Evolutionary conservation across 2,888 invertebrate species (phyloP), one percentile per base, ranked within the genome.

Genomic region (Drosophila acutilabella): DNA sequence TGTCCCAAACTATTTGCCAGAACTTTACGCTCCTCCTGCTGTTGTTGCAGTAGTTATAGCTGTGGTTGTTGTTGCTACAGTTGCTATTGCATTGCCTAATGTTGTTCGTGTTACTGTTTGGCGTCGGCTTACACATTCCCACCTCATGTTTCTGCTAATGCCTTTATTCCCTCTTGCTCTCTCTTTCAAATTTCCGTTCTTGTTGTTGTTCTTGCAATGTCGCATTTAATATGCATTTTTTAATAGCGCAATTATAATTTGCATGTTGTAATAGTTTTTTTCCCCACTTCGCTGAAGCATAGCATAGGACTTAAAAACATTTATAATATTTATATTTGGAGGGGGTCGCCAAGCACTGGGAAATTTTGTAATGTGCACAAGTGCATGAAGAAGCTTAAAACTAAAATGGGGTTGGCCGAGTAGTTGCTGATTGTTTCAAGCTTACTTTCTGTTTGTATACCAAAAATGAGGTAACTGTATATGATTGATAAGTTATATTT

Each of bases 181-280:
- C 5, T 20, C 48, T 20, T 44, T 47, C 54, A 33, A 26, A 41
- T 16, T 42, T 38, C 23, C 64, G 60, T 67, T 67, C 52, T 54
- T 70, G 70, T 61, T 61, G 67, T 59, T 67, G 52, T 4, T 33
- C 10, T 33, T 66, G 20, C 20, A 74, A 71, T 86, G 83, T 86
- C 68, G 83, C 74, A 88, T 85, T 85, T 74, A 80, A 86, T 88
- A 85, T 85, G 85, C 85, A 86, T 70, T 72, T 88, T 88, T 85
- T 88, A 85, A 85, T 85, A 86, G 88, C 76, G 87, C 85, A 85
- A 85, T 85, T 88, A 85, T 86, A 80, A 85, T 85, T 85, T 85
- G 88, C 85, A 85, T 85, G 88, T 88, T 74, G 83, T 88, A 88
- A 88, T 78, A 64, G 86, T 65, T 70, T 75, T 64, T 58, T 26